Evolutionary conservation across 2,113 vertebrate species (phyloP).

Genomic region (Trogon surrucura): DNA sequence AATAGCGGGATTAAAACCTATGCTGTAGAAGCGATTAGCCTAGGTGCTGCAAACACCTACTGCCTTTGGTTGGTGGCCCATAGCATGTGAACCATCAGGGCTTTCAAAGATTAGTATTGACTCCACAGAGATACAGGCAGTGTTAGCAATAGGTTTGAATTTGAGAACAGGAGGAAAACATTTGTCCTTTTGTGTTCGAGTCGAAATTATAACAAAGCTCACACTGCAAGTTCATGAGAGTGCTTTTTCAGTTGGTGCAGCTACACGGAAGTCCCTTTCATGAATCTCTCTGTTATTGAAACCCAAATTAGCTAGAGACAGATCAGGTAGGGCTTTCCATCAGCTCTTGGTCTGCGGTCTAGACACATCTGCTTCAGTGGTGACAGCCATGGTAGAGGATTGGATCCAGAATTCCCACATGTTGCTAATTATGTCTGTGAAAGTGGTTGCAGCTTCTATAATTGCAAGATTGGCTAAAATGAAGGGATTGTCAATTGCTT

Average conservation of each 20-base stretch:
- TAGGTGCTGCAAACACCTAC: background rate
- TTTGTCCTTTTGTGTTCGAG: background rate
- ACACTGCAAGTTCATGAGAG: background rate
- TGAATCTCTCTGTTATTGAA: background rate
- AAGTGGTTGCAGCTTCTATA: background rate
- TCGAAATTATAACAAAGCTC: background rate
- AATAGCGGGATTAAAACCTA: background rate
- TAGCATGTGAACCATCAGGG: background rate
- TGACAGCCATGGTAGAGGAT: background rate
- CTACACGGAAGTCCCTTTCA: background rate
- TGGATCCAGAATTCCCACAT: background rate
- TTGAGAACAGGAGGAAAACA: background rate
- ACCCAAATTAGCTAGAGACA: background rate
- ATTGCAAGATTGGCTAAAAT: conserved; percentile 19
- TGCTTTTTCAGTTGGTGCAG: background rate
- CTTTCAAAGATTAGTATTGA: background rate
- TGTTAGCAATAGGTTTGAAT: background rate
- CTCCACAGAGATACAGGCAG: background rate
- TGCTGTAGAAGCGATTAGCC: background rate
- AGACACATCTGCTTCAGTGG: background rate
- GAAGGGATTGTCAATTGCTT: conserved; percentile 3
- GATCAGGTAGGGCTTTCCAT: background rate
- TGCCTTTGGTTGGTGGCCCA: background rate
- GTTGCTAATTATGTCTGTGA: background rate
- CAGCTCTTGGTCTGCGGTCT: background rate